Conservation (phyloP, 2,113 vertebrate genomes). For the Chinchilla lanigera region DNA sequence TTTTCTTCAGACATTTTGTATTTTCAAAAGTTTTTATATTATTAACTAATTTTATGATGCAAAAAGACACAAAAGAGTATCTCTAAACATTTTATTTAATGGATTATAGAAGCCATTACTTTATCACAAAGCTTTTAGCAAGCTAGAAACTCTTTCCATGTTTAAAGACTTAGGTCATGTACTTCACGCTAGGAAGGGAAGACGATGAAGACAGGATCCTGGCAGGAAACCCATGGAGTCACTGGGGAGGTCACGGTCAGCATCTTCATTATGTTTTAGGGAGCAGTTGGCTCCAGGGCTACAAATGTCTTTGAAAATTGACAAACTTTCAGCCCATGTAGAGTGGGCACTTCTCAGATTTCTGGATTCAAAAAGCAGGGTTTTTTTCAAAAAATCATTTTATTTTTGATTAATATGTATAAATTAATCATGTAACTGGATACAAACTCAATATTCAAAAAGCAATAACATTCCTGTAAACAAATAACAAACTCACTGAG, state of each 20-base stretch:
- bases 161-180: neutral
- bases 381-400: neutral
- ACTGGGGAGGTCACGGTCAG: neutral
- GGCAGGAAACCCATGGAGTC: neutral
- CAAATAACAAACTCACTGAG: neutral
- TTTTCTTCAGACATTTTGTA: neutral
- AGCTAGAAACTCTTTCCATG: neutral
- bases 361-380: neutral
- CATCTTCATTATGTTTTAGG: neutral
- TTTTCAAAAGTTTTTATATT: neutral
- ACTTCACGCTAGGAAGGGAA: neutral
- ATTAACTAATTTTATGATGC: slow-evolving; percentile 23
- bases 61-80: neutral
- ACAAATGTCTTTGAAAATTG: neutral
- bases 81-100: neutral
- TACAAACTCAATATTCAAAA: too few relatives aligned
- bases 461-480: too few relatives aligned
- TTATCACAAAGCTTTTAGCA: neutral
- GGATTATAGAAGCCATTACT: neutral
- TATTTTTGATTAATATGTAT: too few relatives aligned
- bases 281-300: fast-evolving
- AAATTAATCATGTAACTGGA: too few relatives aligned
- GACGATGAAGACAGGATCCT: neutral
- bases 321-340: neutral
- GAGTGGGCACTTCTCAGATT: neutral